Evolutionary conservation across 2,113 vertebrate genomes (phyloP).

Genomic region (Cyanoliseus patagonus): DNA sequence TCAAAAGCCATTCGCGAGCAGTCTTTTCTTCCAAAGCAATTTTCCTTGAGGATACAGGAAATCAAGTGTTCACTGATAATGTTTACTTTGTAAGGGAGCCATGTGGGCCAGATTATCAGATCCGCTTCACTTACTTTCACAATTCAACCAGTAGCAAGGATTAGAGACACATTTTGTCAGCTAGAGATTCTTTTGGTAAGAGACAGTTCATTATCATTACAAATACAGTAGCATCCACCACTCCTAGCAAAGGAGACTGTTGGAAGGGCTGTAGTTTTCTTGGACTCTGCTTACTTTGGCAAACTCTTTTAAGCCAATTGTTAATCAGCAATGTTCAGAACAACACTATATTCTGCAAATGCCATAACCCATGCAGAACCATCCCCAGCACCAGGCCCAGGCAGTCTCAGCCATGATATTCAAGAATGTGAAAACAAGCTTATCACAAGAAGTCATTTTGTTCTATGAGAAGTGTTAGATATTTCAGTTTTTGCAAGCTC

Average conservation of each 20-base stretch:
- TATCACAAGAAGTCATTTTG: not conserved
- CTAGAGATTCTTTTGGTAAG: not conserved
- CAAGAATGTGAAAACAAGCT: not conserved
- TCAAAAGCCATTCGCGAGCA: constrained; percentile 16
- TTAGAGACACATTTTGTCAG: not conserved
- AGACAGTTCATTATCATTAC: not conserved
- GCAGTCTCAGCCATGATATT: not conserved
- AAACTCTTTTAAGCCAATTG: not conserved
- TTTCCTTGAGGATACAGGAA: constrained; percentile 46
- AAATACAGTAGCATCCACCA: not conserved
- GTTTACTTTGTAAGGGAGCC: constrained; percentile 22
- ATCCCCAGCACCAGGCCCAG: not conserved
- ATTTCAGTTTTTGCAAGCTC: not conserved
- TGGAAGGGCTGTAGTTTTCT: not conserved
- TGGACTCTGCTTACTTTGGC: not conserved
- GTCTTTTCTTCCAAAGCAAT: constrained; percentile 15
- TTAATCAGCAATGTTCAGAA: not conserved
- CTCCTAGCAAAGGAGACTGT: not conserved
- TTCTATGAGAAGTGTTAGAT: not conserved
- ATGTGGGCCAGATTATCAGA: constrained; percentile 17
- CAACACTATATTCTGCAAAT: not conserved
- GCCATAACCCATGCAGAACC: not conserved
- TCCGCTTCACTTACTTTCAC: not conserved
- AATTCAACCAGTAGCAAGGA: not conserved
- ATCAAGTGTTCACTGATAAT: constrained; percentile 37